These are phyloP conservation scores for Callochromis pleurospilus DNA, from an alignment of 2,113 vertebrate genomes.

Conservation along the genomic window DNA sequence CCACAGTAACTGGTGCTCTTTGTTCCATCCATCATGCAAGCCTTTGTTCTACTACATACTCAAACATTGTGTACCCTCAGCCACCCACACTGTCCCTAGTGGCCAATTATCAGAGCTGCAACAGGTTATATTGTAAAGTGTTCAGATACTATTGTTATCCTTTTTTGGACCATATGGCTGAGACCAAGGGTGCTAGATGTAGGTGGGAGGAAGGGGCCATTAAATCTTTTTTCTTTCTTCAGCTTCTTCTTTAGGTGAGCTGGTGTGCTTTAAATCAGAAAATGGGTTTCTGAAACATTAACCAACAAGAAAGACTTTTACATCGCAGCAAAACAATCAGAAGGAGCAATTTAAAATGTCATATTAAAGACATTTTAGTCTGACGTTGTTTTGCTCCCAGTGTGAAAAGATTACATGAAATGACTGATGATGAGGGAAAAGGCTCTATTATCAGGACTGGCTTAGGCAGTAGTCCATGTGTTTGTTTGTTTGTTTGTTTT, in stretches of 20 bases:
- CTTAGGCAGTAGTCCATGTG: neutral
- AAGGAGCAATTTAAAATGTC: neutral
- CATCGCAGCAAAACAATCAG: neutral
- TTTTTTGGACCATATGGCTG: neutral
- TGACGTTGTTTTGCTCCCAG: neutral
- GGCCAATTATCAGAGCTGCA: neutral
- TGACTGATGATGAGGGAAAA: neutral
- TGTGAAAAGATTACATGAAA: neutral
- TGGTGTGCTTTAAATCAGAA: neutral
- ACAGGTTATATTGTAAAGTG: neutral
- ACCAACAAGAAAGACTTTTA: neutral
- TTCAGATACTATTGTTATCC: neutral
- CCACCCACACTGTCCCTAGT: conserved; percentile 16
- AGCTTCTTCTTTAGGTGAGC: neutral
- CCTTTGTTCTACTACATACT: conserved; percentile 2
- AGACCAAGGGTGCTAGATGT: neutral
- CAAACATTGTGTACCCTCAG: neutral
- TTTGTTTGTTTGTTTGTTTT: no score
- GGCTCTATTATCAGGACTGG: neutral
- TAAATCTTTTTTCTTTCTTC: neutral
- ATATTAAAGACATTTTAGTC: neutral
- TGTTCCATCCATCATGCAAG: conserved; percentile 32
- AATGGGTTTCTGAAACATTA: neutral
- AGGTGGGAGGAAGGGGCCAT: neutral
- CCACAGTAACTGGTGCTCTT: conserved; percentile 16